Evolutionary conservation across 2,888 invertebrate species (phyloP).

Genomic region (Drosophila antonietae): DNA sequence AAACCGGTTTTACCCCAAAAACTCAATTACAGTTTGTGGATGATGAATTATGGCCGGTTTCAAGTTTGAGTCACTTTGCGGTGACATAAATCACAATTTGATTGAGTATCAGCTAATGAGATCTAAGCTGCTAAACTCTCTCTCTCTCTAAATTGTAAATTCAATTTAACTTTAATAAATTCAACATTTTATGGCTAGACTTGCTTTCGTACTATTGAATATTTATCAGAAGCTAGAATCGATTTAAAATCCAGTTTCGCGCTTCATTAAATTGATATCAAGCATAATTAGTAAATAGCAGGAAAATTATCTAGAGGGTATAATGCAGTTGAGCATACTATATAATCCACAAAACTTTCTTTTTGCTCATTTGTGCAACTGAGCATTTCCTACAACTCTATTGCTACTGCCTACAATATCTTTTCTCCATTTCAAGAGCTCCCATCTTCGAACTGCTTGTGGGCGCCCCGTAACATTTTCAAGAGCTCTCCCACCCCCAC

Average conservation of each 20-base stretch:
- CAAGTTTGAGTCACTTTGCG: conserved; percentile 11
- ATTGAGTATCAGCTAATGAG: conserved; percentile 17
- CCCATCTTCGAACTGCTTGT: neutral
- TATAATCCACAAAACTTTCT: neutral
- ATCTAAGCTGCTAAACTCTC: neutral
- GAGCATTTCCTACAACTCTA: neutral
- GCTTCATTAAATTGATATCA: neutral
- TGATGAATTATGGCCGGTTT: conserved; percentile 20
- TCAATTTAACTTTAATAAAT: neutral
- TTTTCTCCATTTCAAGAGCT: neutral
- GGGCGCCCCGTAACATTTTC: conserved; percentile 8
- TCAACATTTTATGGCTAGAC: neutral
- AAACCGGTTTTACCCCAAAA: conserved; percentile 16
- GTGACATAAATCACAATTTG: conserved; percentile 22
- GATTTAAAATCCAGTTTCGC: neutral
- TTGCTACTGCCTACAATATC: conserved; percentile 4
- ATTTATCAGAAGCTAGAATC: neutral
- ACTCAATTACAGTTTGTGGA: conserved; percentile 25
- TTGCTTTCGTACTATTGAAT: neutral
- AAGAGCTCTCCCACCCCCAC: neutral
- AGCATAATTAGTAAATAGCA: neutral
- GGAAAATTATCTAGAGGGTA: neutral
- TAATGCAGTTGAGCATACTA: neutral
- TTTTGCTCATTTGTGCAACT: neutral
- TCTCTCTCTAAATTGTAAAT: neutral